These are phyloP conservation scores for Antheraea mylitta DNA, from an alignment of 1,140 invertebrate genomes.

Conservation along the genomic window DNA sequence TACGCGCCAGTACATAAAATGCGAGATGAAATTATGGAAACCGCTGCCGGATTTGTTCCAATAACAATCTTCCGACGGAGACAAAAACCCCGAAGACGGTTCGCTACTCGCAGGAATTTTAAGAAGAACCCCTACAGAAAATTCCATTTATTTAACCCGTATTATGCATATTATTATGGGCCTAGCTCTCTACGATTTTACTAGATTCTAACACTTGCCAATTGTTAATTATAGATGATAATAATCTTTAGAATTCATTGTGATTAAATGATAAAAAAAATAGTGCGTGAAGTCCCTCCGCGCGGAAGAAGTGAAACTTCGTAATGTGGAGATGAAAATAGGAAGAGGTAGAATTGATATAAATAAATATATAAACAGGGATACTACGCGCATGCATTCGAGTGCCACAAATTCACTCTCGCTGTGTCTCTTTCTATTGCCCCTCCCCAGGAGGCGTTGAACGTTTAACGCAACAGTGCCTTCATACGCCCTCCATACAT, in stretches of 20 bases:
- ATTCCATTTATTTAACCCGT: conserved; percentile 46
- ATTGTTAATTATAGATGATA: not conserved
- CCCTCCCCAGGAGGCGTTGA: too few relatives aligned
- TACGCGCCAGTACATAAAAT: conserved; percentile 32
- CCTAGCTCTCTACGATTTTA: conserved; percentile 64
- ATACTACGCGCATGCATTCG: too few relatives aligned
- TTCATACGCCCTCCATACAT: too few relatives aligned
- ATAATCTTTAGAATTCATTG: not conserved
- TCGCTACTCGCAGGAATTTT: conserved; percentile 45
- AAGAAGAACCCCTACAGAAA: conserved; percentile 42
- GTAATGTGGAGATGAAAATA: too few relatives aligned
- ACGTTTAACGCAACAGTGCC: too few relatives aligned
- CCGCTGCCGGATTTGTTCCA: conserved; percentile 55
- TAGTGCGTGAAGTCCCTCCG: too few relatives aligned
- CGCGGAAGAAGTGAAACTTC: too few relatives aligned
- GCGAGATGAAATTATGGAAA: conserved; percentile 63
- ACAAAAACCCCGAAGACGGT: conserved; percentile 39
- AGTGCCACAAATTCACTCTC: too few relatives aligned
- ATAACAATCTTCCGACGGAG: conserved; percentile 47
- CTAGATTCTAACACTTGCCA: conserved; percentile 23
- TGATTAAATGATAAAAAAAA: not conserved
- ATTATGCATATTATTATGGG: conserved; percentile 53
- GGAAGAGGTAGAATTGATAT: too few relatives aligned
- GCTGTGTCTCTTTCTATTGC: too few relatives aligned
- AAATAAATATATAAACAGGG: too few relatives aligned